Percentiles rank a stretch among this genome's conserved stretches.
These are phyloP conservation scores for Carcinoscorpius rotundicauda DNA, from an alignment of 1,140 invertebrate genomes.

Conservation along the genomic window DNA sequence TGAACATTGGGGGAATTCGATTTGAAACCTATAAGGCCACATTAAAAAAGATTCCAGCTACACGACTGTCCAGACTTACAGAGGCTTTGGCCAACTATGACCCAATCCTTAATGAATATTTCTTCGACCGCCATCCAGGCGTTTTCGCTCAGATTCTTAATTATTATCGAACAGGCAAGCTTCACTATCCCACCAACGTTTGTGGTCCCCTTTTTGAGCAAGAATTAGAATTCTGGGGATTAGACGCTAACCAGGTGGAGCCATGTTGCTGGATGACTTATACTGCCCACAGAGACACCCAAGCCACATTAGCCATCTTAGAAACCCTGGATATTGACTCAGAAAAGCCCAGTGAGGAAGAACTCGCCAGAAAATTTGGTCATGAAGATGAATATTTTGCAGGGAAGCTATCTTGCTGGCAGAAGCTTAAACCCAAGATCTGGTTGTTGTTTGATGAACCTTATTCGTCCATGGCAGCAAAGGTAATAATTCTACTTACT, in stretches of 20 bases:
- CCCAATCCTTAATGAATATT: constrained; percentile 71
- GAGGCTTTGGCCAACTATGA: constrained; percentile 80
- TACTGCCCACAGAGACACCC: constrained; percentile 93
- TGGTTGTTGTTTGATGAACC: constrained; percentile 88
- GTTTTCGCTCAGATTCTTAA: constrained; percentile 68
- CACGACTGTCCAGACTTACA: constrained; percentile 61
- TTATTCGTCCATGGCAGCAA: constrained; percentile 68
- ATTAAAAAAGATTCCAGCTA: constrained; percentile 78
- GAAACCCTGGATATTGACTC: constrained; percentile 73
- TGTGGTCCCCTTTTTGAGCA: constrained; percentile 93
- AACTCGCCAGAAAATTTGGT: constrained; percentile 75
- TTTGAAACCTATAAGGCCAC: constrained; percentile 75
- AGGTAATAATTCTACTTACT: constrained; percentile 32
- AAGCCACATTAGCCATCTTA: constrained; percentile 69
- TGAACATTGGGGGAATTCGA: constrained; percentile 53
- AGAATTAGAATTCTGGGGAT: constrained; percentile 89
- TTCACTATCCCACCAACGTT: constrained; percentile 95
- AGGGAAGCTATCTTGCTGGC: constrained; percentile 65
- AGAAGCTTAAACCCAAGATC: constrained; percentile 66
- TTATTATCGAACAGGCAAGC: constrained; percentile 86
- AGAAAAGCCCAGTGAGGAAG: constrained; percentile 73
- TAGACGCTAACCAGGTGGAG: constrained; percentile 74
- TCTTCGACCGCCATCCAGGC: constrained; percentile 65
- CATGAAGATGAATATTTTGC: constrained; percentile 69
- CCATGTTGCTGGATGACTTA: constrained; percentile 91